phyloP scores from a whole-genome alignment of 1,140 invertebrate genomes.

The Drosophila insularis region DNA sequence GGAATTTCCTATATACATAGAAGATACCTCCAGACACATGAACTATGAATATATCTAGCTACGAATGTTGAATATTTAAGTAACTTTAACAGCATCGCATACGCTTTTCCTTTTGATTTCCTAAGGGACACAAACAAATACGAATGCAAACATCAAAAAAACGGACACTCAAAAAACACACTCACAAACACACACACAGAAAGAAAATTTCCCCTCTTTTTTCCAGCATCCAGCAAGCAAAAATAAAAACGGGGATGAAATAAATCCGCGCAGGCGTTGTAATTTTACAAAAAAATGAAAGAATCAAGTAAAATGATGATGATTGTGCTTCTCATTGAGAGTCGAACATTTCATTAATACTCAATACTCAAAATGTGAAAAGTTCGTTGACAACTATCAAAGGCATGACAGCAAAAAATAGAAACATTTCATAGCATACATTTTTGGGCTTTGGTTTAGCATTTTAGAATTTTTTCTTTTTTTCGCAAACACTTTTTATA shows the following conservation, averaged over 20 bases:
- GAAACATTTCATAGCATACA: not conserved
- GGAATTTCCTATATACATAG: slow-evolving; percentile 43
- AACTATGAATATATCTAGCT: slow-evolving; percentile 29
- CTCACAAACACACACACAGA: not conserved
- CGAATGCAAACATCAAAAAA: slow-evolving; percentile 13
- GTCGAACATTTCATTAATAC: not conserved
- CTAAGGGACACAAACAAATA: slow-evolving; percentile 46
- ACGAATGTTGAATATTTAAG: slow-evolving; percentile 68
- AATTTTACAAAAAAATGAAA: slow-evolving; percentile 30
- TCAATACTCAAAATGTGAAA: not conserved
- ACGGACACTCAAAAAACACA: slow-evolving; percentile 9
- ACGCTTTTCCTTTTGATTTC: slow-evolving; percentile 73
- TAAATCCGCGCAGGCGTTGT: slow-evolving; percentile 77
- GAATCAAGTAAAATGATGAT: slow-evolving; percentile 10
- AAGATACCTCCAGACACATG: slow-evolving; percentile 29
- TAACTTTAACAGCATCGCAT: slow-evolving; percentile 48
- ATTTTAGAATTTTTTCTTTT: not conserved
- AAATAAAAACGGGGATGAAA: slow-evolving; percentile 20
- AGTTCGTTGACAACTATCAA: not conserved
- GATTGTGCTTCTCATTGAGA: slow-evolving; percentile 12
- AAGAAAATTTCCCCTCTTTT: slow-evolving; percentile 53
- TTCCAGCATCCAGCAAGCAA: slow-evolving; percentile 59
- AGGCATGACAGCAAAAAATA: too few species aligned
- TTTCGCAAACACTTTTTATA: not conserved
- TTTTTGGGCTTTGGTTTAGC: not conserved